Conservation (phyloP, 1,140 invertebrate species). For the Sipha flava region DNA sequence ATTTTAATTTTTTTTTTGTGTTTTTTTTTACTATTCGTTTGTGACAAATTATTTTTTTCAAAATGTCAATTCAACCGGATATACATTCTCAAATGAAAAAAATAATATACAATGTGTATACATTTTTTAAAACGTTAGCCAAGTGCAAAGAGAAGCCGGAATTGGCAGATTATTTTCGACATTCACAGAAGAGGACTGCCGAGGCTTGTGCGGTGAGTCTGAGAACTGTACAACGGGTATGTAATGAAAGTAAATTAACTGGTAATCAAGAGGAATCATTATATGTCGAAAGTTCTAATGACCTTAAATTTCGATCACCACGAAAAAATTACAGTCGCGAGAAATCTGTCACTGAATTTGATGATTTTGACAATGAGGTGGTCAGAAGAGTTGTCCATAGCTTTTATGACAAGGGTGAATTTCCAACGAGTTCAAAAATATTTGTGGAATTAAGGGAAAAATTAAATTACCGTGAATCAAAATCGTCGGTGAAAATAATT, state of each 20-base stretch:
- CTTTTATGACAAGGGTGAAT: not conserved
- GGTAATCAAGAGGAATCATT: not conserved
- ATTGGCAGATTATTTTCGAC: not conserved
- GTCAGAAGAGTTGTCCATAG: not conserved
- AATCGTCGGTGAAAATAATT: not conserved
- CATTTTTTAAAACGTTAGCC: not conserved
- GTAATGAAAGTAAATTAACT: not conserved
- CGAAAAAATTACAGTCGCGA: not conserved
- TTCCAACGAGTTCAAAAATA: not conserved
- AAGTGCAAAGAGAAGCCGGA: not conserved
- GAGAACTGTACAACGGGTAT: not conserved
- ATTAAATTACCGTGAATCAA: not conserved
- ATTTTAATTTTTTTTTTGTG: not conserved
- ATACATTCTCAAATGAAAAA: not conserved
- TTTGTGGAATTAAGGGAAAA: not conserved
- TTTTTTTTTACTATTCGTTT: not conserved
- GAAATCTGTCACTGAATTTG: not conserved
- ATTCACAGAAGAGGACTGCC: not conserved
- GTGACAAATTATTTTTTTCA: not conserved
- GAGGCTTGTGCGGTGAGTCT: not conserved
- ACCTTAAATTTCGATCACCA: not conserved
- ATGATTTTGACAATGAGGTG: too few relatives aligned
- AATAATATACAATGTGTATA: not conserved
- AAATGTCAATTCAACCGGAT: not conserved
- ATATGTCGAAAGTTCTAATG: not conserved